These are phyloP conservation scores for Lycocorax pyrrhopterus DNA, from an alignment of 2,113 vertebrate genomes.

Conservation along the genomic window DNA sequence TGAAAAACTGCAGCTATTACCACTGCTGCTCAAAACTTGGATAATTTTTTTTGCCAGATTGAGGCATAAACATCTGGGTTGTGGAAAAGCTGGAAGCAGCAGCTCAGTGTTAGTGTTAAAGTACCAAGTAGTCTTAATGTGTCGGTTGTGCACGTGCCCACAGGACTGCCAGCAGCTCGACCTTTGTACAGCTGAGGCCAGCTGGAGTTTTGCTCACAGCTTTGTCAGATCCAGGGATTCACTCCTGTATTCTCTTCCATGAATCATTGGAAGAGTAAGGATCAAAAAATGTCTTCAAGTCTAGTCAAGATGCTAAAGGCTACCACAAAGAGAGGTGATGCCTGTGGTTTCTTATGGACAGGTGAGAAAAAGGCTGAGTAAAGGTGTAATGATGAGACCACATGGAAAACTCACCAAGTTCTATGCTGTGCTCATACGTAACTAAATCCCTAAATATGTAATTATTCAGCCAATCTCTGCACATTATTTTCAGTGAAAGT, in stretches of 20 bases:
- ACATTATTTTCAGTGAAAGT: background rate
- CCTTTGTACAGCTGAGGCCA: background rate
- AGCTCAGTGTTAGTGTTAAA: background rate
- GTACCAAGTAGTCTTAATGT: background rate
- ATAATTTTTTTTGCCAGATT: background rate
- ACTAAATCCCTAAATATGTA: background rate
- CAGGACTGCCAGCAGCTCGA: background rate
- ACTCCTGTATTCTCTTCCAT: background rate
- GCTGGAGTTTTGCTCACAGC: background rate
- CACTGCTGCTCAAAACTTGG: background rate
- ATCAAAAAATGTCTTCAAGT: background rate
- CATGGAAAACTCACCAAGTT: background rate
- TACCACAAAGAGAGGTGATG: background rate
- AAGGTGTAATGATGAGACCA: background rate
- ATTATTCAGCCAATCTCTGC: background rate
- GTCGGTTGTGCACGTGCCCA: background rate
- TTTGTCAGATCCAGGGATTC: background rate
- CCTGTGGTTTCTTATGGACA: background rate
- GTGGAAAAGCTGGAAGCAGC: background rate
- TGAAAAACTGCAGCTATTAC: background rate
- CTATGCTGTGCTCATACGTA: accelerated
- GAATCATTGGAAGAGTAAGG: background rate
- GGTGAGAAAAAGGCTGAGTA: background rate
- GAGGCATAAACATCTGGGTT: background rate
- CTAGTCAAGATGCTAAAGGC: background rate